phyloP scores from a whole-genome alignment of 2,797 vertebrate genomes.

The Staurois parvus region DNA sequence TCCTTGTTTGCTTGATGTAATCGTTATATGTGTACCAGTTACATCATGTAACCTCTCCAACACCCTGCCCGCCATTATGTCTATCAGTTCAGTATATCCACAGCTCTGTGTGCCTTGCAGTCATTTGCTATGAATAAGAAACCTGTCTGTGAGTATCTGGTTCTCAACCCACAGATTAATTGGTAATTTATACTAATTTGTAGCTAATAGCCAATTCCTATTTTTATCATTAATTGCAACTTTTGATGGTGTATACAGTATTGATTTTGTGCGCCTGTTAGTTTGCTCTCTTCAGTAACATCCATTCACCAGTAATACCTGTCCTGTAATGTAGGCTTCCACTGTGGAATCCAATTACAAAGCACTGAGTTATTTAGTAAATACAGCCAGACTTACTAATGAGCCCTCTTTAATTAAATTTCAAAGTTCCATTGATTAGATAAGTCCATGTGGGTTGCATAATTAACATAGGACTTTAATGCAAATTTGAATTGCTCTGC shows the following conservation, averaged over 20 bases:
- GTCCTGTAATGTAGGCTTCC: constrained; percentile 49
- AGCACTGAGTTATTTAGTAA: constrained; percentile 57
- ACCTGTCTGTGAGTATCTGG: constrained; percentile 31
- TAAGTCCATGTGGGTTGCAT: constrained; percentile 57
- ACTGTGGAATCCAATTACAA: constrained; percentile 56
- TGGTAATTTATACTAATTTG: constrained; percentile 61
- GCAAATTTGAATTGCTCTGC: constrained; percentile 45
- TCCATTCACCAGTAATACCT: constrained; percentile 57
- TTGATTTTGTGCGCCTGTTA: constrained; percentile 58
- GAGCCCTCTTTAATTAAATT: constrained; percentile 60
- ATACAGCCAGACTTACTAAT: constrained; percentile 61
- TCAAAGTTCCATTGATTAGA: constrained; percentile 58
- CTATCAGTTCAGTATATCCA: constrained; percentile 13
- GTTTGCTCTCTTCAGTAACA: constrained; percentile 36
- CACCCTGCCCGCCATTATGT: not conserved
- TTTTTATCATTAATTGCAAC: constrained; percentile 59
- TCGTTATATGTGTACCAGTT: not conserved
- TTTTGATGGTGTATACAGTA: constrained; percentile 53
- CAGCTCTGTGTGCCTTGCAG: not conserved
- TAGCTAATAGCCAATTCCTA: constrained; percentile 58
- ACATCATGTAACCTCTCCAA: not conserved
- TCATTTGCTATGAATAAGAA: constrained; percentile 42
- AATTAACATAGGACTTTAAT: constrained; percentile 56
- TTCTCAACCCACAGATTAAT: constrained; percentile 53
- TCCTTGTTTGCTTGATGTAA: not conserved